A percentile compares a stretch with the other conserved stretches of the same genome.
Conservation (phyloP, 2,888 invertebrate species). For the Cantharis rufa region DNA sequence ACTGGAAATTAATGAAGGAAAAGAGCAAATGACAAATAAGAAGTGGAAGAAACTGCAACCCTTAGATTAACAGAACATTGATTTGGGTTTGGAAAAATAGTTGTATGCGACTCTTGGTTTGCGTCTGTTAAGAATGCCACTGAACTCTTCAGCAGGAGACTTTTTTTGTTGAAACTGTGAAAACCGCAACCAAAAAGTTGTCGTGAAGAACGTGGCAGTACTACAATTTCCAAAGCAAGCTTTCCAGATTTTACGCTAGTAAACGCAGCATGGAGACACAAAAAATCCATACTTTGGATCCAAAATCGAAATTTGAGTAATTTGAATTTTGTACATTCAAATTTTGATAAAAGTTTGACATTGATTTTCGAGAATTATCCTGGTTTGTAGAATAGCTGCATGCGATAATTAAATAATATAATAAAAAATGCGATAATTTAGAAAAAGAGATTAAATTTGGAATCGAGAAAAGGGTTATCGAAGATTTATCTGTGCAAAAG, state of each 20-base stretch:
- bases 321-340: no score
- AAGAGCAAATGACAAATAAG: neutral
- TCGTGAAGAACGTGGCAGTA: neutral
- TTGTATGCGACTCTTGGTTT: slow-evolving; percentile 13
- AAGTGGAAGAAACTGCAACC: slow-evolving; percentile 12
- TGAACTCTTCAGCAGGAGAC: slow-evolving; percentile 1
- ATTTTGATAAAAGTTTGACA: no score
- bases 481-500: no score
- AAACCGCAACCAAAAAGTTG: neutral
- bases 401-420: no score
- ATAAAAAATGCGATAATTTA: no score
- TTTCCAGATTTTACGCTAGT: neutral
- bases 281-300: neutral
- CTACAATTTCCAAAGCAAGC: neutral
- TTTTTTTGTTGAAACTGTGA: neutral
- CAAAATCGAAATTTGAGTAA: no score
- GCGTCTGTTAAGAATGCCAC: slow-evolving; percentile 18
- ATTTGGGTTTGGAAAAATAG: slow-evolving; percentile 20
- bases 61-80: slow-evolving; percentile 30
- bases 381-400: no score
- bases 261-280: neutral
- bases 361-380: no score
- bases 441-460: no score
- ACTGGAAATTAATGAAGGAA: neutral
- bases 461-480: no score